Conservation (phyloP, 1,140 invertebrate species). For the Steinernema khuongi region DNA sequence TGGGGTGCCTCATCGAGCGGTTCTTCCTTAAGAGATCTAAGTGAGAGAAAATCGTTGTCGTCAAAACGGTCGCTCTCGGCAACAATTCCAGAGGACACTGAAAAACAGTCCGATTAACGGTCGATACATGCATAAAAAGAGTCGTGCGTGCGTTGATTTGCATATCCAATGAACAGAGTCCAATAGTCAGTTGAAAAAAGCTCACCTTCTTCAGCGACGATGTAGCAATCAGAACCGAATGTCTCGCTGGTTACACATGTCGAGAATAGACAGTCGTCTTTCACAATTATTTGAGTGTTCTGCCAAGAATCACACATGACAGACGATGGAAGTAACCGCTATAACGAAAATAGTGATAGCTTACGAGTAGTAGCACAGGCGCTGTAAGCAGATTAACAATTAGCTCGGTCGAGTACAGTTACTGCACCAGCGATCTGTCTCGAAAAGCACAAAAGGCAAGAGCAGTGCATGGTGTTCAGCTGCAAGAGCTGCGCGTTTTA, state of each 20-base stretch:
- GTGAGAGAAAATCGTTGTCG: not conserved
- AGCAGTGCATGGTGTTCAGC: not conserved
- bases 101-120: not conserved
- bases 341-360: too few relatives aligned
- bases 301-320: not conserved
- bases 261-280: constrained; percentile 6
- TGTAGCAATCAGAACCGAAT: not conserved
- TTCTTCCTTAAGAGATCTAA: not conserved
- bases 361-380: too few relatives aligned
- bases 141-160: not conserved
- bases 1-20: not conserved
- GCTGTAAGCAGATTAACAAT: too few relatives aligned
- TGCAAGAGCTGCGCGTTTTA: not conserved
- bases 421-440: too few relatives aligned
- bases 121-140: not conserved
- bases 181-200: not conserved
- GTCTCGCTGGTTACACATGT: not conserved
- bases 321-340: too few relatives aligned
- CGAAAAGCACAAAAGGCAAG: not conserved
- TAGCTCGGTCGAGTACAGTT: too few relatives aligned
- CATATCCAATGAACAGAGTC: not conserved
- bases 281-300: not conserved
- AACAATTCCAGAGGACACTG: not conserved
- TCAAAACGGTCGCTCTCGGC: not conserved
- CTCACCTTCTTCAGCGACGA: not conserved